These are phyloP conservation scores for Brachionus plicatilis DNA, from an alignment of 1,140 invertebrate genomes.

Conservation along the genomic window DNA sequence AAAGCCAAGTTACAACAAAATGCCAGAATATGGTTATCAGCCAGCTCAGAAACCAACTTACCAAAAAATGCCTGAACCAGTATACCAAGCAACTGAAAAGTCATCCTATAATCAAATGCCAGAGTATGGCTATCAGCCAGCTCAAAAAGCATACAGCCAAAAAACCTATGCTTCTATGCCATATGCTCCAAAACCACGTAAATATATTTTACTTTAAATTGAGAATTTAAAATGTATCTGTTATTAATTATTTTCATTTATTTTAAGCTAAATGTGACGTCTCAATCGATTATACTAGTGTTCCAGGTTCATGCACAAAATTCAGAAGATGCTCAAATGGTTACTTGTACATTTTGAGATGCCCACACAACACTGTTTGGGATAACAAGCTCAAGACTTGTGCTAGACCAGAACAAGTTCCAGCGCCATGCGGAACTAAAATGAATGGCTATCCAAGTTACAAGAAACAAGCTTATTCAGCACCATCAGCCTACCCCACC, in stretches of 20 bases:
- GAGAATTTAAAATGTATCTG: not conserved
- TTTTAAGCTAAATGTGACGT: not conserved
- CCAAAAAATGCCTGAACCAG: not conserved
- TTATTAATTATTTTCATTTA: not conserved
- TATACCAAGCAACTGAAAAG: no score
- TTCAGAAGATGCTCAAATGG: conserved; percentile 15
- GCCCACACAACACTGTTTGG: not conserved
- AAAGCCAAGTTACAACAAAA: not conserved
- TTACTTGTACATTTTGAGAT: not conserved
- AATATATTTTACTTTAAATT: not conserved
- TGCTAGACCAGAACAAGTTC: not conserved
- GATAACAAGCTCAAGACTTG: not conserved
- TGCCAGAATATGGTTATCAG: not conserved
- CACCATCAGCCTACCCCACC: not conserved
- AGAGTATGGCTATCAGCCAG: not conserved
- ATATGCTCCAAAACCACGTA: not conserved
- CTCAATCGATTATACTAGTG: not conserved
- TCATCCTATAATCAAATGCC: not conserved
- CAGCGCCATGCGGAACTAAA: not conserved
- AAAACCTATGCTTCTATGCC: not conserved
- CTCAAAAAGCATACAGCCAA: not conserved
- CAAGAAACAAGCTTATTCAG: not conserved
- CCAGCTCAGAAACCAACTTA: not conserved
- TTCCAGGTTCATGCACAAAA: not conserved
- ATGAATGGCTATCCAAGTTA: not conserved